Evolutionary conservation across 1,140 invertebrate genomes (phyloP).

Genomic region (Zelostemma sp.): DNA sequence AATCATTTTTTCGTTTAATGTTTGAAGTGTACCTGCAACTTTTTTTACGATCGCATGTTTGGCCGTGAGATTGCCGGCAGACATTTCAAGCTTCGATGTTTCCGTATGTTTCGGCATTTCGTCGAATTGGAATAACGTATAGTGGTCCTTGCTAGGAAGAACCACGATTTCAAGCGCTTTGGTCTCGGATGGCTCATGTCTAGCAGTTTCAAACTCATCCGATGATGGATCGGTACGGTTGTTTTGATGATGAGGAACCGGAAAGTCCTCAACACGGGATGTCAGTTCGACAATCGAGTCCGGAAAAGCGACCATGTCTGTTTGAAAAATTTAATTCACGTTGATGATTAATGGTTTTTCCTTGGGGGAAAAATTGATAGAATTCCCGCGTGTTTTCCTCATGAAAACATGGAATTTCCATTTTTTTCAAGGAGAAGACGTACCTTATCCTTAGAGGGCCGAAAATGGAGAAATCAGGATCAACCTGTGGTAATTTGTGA

Average conservation of each 20-base stretch:
- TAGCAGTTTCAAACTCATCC: slow-evolving; percentile 18
- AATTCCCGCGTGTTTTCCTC: too few relatives aligned
- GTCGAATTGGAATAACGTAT: slow-evolving; percentile 38
- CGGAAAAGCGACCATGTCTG: slow-evolving; percentile 65
- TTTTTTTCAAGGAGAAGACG: too few relatives aligned
- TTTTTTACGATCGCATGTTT: slow-evolving; percentile 55
- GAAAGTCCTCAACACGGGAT: slow-evolving; percentile 44
- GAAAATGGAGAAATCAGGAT: slow-evolving; percentile 52
- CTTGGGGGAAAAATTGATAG: too few relatives aligned
- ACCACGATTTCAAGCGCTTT: slow-evolving; percentile 16
- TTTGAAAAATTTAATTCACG: too few relatives aligned
- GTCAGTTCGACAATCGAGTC: slow-evolving; percentile 56
- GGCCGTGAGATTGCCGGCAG: slow-evolving; percentile 35
- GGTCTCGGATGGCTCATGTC: slow-evolving; percentile 13
- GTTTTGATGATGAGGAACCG: slow-evolving; percentile 24
- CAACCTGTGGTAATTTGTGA: slow-evolving; percentile 65
- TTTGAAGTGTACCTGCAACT: slow-evolving; percentile 61
- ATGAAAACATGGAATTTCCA: too few relatives aligned
- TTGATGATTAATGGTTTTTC: too few relatives aligned
- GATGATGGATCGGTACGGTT: slow-evolving; percentile 20
- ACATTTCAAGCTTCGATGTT: slow-evolving; percentile 34
- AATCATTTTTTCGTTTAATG: too few relatives aligned
- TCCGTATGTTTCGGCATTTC: slow-evolving; percentile 21
- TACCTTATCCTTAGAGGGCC: slow-evolving; percentile 41
- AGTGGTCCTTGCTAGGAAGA: slow-evolving; percentile 35